phyloP scores from a whole-genome alignment of 1,140 invertebrate species.

The Propsilocerus akamusi region DNA sequence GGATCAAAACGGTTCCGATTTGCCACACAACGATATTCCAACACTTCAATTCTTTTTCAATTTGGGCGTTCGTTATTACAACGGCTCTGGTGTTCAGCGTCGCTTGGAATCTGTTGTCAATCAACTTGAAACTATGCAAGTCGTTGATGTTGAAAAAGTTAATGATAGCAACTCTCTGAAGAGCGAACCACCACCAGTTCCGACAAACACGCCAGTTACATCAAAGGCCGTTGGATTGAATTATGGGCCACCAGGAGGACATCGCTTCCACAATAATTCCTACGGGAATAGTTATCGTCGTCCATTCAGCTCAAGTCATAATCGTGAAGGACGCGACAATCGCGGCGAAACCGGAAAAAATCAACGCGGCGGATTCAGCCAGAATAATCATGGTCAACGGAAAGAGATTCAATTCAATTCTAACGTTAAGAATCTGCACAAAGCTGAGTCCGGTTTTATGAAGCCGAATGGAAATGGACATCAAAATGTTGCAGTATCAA shows the following conservation, averaged over 20 bases:
- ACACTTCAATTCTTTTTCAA: slow-evolving; percentile 46
- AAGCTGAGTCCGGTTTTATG: neutral
- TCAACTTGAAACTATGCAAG: neutral
- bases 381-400: neutral
- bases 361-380: neutral
- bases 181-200: neutral
- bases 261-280: neutral
- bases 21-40: slow-evolving; percentile 35
- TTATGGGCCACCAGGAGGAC: neutral
- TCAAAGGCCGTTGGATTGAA: neutral
- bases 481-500: neutral
- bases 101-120: neutral
- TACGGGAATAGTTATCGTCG: neutral
- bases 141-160: no score
- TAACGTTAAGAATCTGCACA: neutral
- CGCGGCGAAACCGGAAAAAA: no score
- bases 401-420: neutral
- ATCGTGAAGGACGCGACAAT: neutral
- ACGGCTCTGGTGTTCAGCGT: neutral
- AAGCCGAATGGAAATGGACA: neutral
- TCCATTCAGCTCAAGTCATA: neutral
- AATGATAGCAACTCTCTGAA: neutral
- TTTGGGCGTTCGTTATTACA: slow-evolving; percentile 36
- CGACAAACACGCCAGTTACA: neutral
- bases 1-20: slow-evolving; percentile 31